These are phyloP conservation scores for Mamestra brassicae DNA, from an alignment of 2,888 invertebrate genomes.

Conservation along the genomic window DNA sequence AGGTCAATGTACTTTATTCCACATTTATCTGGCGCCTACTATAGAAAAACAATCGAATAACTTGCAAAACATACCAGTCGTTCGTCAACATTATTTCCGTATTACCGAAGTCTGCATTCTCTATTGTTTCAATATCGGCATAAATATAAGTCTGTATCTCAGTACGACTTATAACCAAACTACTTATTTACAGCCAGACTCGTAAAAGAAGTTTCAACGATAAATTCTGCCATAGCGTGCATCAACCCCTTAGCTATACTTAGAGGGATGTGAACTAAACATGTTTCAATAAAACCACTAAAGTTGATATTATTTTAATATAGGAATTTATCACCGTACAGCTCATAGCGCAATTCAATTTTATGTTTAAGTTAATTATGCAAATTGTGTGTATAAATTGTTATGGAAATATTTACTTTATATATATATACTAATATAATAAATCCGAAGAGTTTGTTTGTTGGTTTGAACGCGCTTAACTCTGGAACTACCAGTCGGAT, in stretches of 20 bases:
- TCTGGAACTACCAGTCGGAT: too few species aligned
- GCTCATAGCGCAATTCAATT: constrained; percentile 22
- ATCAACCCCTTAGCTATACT: constrained; percentile 33
- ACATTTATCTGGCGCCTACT: too few species aligned
- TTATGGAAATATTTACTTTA: constrained; percentile 4
- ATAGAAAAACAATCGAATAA: constrained; percentile 12
- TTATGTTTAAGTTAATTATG: constrained; percentile 43
- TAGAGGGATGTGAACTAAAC: constrained; percentile 1
- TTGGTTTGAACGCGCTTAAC: too few species aligned
- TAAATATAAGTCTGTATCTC: constrained; percentile 30
- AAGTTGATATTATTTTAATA: constrained; percentile 24
- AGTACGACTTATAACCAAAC: constrained; percentile 49
- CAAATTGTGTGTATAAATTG: constrained; percentile 26
- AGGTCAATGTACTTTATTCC: too few species aligned
- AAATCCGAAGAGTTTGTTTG: too few species aligned
- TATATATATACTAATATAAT: too few species aligned
- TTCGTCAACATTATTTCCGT: constrained; percentile 44
- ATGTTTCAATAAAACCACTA: constrained; percentile 29
- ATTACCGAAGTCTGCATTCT: constrained; percentile 33
- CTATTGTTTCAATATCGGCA: constrained; percentile 26
- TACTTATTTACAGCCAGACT: constrained; percentile 53
- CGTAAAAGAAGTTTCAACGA: constrained; percentile 59
- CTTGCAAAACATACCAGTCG: background rate
- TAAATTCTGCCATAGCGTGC: constrained; percentile 50
- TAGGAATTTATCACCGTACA: constrained; percentile 1